Conservation (phyloP, 1,140 invertebrate species). For the Papilio polyxenes region DNA sequence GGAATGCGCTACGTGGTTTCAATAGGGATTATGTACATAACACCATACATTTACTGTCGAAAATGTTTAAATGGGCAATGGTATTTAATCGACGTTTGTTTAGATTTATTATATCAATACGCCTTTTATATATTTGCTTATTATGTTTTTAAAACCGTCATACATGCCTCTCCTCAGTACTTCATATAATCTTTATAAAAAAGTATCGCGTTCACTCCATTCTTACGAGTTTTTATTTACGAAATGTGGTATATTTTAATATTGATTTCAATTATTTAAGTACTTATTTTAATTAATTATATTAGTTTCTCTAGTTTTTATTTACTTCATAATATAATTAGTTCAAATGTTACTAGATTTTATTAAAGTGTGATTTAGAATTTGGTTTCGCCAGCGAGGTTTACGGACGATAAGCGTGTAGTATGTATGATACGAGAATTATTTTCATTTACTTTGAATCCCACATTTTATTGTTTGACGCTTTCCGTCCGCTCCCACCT, state of each 20-base stretch:
- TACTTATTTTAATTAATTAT: slow-evolving; percentile 60
- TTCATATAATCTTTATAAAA: not conserved
- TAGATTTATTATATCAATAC: slow-evolving; percentile 36
- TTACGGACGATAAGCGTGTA: slow-evolving; percentile 51
- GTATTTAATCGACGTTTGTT: slow-evolving; percentile 43
- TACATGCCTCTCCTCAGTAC: not conserved
- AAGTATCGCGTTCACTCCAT: not conserved
- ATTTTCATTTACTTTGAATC: slow-evolving; percentile 25
- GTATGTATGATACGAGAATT: slow-evolving; percentile 15
- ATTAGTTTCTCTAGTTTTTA: slow-evolving; percentile 60
- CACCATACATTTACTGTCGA: not conserved
- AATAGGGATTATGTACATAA: not conserved
- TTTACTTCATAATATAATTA: slow-evolving; percentile 62
- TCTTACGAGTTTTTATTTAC: slow-evolving; percentile 28
- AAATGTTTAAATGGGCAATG: slow-evolving; percentile 25
- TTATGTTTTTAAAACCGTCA: not conserved
- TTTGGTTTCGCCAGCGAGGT: slow-evolving; percentile 69
- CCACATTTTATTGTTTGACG: slow-evolving; percentile 38
- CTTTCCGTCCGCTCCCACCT: slow-evolving; percentile 52
- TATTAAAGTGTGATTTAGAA: slow-evolving; percentile 77
- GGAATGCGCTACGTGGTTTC: not conserved
- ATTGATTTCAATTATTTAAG: slow-evolving; percentile 43
- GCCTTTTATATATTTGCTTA: slow-evolving; percentile 42
- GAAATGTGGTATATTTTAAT: slow-evolving; percentile 41
- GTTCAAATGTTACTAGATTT: slow-evolving; percentile 62